Base-by-base conservation (phyloP, 2,113 vertebrate species). In the Heterochromis multidens region DNA sequence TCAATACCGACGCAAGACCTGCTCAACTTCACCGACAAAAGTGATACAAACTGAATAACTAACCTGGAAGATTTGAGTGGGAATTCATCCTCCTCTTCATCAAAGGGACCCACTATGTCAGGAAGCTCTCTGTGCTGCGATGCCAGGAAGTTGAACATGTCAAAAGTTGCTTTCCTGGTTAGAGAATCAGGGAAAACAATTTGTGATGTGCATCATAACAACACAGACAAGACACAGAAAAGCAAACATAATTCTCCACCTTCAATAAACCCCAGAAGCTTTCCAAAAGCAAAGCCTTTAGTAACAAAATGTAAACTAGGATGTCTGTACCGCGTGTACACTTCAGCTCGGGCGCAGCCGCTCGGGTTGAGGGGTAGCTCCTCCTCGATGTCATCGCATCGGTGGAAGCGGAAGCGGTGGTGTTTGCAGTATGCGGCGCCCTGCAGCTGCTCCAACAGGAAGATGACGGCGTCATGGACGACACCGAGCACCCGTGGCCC, bases 71-170 rank as follows among this genome's bases (percentile, higher is more conserved):
- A 97, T 90, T 97, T 98, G 29, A 97, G 96, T 59, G 97, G 97
- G 78, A 98, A 96, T 35, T 98, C 97, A 67, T 98, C 97, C 29
- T 98, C 97, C 43, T 98, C 97, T 88, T 98, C 97, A 9, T 98
- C 97, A 14, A 95, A 97, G 0, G 95, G 87, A 21, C 96, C 90
- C 1, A 88, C 31, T 2, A 91, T 93, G 70, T 97, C 97, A 1
- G 97, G 97, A 19, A 97, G 97, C 23, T 95, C 95, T 27, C 97
- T 95, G 90, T 98, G 97, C 90, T 97, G 97, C 1, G 97, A 98
- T 0, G 97, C 97, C 96, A 98, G 94, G 95, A 98, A 98, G 95
- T 97, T 98, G 92, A 98, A 98, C 97, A 98, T 98, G 61, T 98
- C 97, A 43, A 98, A 98, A 0, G 97, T 98, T 25, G 96, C 97